Evolutionary conservation across 2,113 vertebrate genomes (phyloP).

Genomic region (Gallinago media): DNA sequence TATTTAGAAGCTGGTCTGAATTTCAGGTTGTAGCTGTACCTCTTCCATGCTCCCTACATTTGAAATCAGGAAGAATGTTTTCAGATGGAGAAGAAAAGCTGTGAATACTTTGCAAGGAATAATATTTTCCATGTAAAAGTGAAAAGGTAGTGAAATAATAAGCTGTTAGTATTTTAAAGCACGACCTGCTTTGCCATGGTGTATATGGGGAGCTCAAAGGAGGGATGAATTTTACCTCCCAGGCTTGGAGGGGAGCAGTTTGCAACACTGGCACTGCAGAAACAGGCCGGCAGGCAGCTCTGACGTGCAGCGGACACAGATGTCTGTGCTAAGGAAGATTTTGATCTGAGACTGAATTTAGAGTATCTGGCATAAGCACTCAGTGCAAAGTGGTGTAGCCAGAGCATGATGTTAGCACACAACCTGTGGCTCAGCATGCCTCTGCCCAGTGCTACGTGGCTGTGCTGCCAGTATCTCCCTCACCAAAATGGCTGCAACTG

Average conservation of each 20-base stretch:
- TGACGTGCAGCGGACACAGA: fast-evolving
- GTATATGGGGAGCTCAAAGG: background rate
- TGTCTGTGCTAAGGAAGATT: background rate
- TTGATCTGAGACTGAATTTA: background rate
- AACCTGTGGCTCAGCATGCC: background rate
- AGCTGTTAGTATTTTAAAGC: background rate
- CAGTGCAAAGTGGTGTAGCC: background rate
- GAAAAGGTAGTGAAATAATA: background rate
- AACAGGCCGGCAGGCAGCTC: background rate
- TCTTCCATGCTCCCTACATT: background rate
- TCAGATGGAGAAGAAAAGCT: background rate
- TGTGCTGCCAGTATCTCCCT: background rate
- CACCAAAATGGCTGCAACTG: background rate
- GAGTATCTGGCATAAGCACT: background rate
- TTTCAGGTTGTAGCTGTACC: background rate
- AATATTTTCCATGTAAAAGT: background rate
- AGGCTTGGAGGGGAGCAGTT: background rate
- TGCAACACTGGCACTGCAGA: background rate
- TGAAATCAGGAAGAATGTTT: background rate
- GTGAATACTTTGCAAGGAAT: background rate
- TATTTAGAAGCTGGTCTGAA: background rate
- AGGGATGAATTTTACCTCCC: background rate
- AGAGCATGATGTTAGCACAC: background rate
- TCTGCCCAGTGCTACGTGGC: fast-evolving
- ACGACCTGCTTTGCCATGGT: background rate